Conservation (phyloP, 2,113 vertebrate genomes). For the Rhadina sibilatrix region DNA sequence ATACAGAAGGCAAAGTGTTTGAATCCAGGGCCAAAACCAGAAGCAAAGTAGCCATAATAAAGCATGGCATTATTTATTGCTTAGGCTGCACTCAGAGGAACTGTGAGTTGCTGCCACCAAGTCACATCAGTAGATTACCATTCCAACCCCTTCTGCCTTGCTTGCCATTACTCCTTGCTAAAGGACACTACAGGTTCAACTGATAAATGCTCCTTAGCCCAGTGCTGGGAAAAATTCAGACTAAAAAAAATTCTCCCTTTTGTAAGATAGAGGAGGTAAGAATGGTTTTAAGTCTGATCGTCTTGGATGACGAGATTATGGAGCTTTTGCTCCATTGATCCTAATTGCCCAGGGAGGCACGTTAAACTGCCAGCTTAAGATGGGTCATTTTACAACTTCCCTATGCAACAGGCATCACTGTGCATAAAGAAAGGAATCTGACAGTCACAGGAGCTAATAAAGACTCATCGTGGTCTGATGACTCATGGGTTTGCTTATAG, state of each 20-base stretch:
- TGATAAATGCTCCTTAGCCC: background rate
- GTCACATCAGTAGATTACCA: background rate
- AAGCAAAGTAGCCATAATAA: background rate
- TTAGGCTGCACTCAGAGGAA: background rate
- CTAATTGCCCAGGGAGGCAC: background rate
- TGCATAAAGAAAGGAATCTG: background rate
- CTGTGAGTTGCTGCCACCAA: background rate
- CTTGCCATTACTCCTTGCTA: background rate
- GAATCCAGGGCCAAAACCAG: background rate
- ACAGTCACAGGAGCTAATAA: background rate
- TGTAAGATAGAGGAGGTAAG: background rate
- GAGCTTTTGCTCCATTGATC: background rate
- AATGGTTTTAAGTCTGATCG: background rate
- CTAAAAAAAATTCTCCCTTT: background rate
- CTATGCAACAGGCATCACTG: background rate
- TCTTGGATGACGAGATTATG: background rate
- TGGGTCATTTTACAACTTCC: background rate
- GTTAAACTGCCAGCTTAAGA: background rate
- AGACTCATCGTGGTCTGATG: background rate
- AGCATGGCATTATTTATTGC: background rate
- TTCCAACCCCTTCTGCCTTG: background rate
- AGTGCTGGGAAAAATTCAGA: background rate
- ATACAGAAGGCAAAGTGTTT: background rate
- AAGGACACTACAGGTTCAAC: background rate
- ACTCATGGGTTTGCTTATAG: background rate